Percentiles rank a stretch among this genome's conserved stretches.
These are phyloP conservation scores for Indicator indicator DNA, from an alignment of 2,113 vertebrate species.

Conservation along the genomic window DNA sequence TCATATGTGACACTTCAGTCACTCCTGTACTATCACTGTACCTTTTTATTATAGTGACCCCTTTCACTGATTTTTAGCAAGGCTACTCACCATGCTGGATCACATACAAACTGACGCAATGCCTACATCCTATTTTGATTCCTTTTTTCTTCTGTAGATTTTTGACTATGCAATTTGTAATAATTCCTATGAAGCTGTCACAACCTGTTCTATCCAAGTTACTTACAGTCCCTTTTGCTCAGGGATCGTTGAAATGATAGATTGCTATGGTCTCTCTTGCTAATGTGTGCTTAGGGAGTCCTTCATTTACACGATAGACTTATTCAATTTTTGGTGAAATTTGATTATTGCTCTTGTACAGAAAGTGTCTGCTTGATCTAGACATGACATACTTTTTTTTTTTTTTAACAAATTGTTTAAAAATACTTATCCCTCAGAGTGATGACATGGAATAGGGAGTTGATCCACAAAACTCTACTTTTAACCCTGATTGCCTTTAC, in stretches of 20 bases:
- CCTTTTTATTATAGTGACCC: background rate
- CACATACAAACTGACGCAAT: background rate
- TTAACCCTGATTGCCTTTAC: background rate
- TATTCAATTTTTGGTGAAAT: constrained; percentile 66
- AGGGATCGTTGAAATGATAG: constrained; percentile 70
- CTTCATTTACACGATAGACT: constrained; percentile 72
- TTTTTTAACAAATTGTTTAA: background rate
- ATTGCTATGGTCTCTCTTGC: constrained; percentile 43
- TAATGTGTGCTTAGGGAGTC: constrained; percentile 70
- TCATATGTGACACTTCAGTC: background rate
- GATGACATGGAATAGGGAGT: background rate
- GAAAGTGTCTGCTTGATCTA: background rate
- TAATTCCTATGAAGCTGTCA: constrained; percentile 71
- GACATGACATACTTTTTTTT: constrained; percentile 13
- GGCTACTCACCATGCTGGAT: background rate
- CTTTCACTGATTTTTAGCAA: background rate
- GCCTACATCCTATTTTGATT: background rate
- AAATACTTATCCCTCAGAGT: background rate
- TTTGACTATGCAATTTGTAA: constrained; percentile 33
- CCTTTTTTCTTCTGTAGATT: constrained; percentile 9
- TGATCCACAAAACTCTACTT: background rate
- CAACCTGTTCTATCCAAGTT: constrained; percentile 60
- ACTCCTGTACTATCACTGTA: background rate
- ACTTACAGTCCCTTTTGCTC: constrained; percentile 64
- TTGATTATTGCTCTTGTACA: constrained; percentile 42